Evolutionary conservation across 2,888 invertebrate genomes (phyloP), one percentile per base, ranked within the genome.

Genomic region (Drosophila borborema): DNA sequence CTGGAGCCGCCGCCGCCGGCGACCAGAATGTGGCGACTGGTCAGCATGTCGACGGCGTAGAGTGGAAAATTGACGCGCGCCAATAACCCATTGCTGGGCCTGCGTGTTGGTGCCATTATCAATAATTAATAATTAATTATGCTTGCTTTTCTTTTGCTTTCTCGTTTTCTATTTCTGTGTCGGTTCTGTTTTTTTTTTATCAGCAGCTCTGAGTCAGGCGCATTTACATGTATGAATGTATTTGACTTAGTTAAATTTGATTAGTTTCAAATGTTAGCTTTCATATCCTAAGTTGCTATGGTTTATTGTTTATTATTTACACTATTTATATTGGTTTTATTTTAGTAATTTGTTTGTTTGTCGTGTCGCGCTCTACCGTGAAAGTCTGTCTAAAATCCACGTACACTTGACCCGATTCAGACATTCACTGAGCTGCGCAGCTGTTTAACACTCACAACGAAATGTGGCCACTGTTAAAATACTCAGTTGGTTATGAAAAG

Each of bases 1-100:
- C 99, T 96, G 43, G 98, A 96, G 66, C 99, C 99, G 72, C 99
- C 99, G 63, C 99, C 99, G 63, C 99, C 99, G 75, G 98, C 99
- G 55, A 99, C 98, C 73, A 99, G 94, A 87, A 99, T 96, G 94
- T 99, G 98, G 81, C 98, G 95, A 93, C 97, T 97, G 38, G 97
- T 97, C 70, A 99, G 94, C 94, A 97, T 97, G 94, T 97, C 97
- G 40, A 99, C 95, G 3, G 97, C 96, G 92, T 98, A 99, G 71
- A 98, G 94, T 7, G 99, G 99, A 94, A 98, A 98, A 95, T 98
- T 98, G 55, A 98, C 97, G 90, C 96, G 95, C 74, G 98, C 97
- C 91, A 97, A 93, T 83, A 97, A 94, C 82, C 97, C 96, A 92
- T 96, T 95, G 89, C 94, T 94, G 77, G 94, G 94, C 92, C 94